Base-by-base conservation (phyloP, 2,797 vertebrate genomes). In the Podargus strigoides region DNA sequence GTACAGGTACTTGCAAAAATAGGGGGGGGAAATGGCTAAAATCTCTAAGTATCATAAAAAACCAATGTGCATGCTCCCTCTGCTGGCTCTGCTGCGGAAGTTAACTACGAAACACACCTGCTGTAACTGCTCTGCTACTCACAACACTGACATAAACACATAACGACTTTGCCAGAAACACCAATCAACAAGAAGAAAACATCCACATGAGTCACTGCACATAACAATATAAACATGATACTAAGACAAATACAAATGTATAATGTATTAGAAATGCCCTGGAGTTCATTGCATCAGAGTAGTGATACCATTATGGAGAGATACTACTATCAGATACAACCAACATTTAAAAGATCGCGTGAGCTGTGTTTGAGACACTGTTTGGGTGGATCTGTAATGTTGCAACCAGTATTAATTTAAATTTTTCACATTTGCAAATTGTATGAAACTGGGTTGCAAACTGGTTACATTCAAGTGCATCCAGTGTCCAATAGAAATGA, bases 61-160 rank as follows among this genome's bases (percentile, higher is more conserved):
- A 90, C 84, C 72, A 52, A 39, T 39, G 83, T 66, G 53, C 63
- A 85, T 87, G 96, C 97, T 96, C 97, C 98, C 98, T 95, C 97
- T 98, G 96, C 97, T 97, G 97, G 96, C 80, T 77, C 84, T 67
- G 80, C 93, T 7, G 68, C 92, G 86, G 88, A 94, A 96, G 85
- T 66, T 85, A 75, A 81, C 60, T 50, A 76, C 53, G 82, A 58
- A 93, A 89, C 89, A 74, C 75, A 70, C 77, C 87, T 87, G 77
- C 90, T 75, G 55, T 56, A 22, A 74, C 7, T 15, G 28, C 52
- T 66, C 42, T 53, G 56, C 60, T 26, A 3, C 34, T 27, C 32
- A 24, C n/a, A 34, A 2, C 14, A 7, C 47, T 17, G 30, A 22
- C 34, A 66, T 21, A 39, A 70, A 66, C 2, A 19, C 2, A 12